Conservation (phyloP, 2,888 invertebrate species). For the Pseudococcus longispinus region DNA sequence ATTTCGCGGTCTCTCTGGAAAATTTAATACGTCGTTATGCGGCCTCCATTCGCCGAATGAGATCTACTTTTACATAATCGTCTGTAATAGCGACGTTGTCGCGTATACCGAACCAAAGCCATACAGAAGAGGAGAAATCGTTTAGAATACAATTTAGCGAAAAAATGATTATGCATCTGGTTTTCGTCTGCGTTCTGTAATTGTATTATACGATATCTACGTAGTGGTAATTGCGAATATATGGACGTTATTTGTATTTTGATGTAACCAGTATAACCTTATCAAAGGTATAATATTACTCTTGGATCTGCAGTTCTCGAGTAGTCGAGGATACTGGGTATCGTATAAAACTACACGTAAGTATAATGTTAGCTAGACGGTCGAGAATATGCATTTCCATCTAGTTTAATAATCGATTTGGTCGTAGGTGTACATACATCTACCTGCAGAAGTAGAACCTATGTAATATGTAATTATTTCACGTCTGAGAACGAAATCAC, state of each 20-base stretch:
- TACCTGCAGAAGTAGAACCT: neutral
- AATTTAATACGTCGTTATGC: neutral
- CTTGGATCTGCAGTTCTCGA: neutral
- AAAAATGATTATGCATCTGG: neutral
- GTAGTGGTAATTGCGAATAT: neutral
- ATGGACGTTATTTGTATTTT: neutral
- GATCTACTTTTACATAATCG: constrained; percentile 26
- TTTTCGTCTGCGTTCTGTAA: neutral
- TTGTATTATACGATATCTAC: neutral
- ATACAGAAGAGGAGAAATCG: neutral
- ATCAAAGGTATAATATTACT: neutral
- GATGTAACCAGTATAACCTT: neutral
- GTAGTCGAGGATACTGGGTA: neutral
- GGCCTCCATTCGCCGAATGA: neutral
- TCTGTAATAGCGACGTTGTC: constrained; percentile 2
- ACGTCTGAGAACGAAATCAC: neutral
- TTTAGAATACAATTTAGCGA: neutral
- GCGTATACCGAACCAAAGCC: neutral
- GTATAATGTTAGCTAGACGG: neutral
- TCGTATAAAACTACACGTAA: neutral
- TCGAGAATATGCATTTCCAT: neutral
- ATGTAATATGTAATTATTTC: neutral
- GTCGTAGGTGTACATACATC: neutral
- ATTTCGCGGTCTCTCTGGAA: constrained; percentile 1
- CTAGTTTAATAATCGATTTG: neutral